phyloP scores from a whole-genome alignment of 1,140 invertebrate genomes.

The Cotesia typhae region DNA sequence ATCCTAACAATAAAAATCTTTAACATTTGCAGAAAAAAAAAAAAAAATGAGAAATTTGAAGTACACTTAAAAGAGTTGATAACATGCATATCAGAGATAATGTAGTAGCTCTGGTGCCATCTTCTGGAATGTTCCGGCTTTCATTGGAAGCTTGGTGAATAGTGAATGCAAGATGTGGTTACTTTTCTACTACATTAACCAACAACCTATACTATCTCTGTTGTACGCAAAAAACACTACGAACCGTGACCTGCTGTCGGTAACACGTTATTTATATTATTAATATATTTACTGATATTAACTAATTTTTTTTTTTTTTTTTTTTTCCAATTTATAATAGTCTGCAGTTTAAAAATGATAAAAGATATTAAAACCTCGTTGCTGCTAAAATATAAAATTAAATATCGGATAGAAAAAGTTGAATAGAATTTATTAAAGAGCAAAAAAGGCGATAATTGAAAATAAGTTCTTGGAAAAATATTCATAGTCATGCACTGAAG shows the following conservation, averaged over 20 bases:
- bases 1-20: no score
- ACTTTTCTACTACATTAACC: constrained; percentile 23
- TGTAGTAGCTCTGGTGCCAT: constrained; percentile 39
- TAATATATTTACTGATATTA: not conserved
- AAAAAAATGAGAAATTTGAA: not conserved
- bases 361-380: no score
- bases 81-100: constrained; percentile 20
- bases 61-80: not conserved
- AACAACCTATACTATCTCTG: not conserved
- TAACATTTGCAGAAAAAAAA: not conserved
- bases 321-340: no score
- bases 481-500: no score
- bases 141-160: constrained; percentile 44
- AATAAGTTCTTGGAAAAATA: no score
- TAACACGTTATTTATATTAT: constrained; percentile 11
- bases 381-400: no score
- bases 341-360: no score
- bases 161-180: constrained; percentile 47
- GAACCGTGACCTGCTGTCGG: constrained; percentile 19
- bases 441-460: not conserved
- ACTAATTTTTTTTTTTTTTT: no score
- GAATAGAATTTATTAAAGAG: not conserved
- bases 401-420: not conserved
- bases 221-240: not conserved
- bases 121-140: constrained; percentile 45